phyloP scores from a whole-genome alignment of 1,140 invertebrate genomes.

The Mylabris phalerata region DNA sequence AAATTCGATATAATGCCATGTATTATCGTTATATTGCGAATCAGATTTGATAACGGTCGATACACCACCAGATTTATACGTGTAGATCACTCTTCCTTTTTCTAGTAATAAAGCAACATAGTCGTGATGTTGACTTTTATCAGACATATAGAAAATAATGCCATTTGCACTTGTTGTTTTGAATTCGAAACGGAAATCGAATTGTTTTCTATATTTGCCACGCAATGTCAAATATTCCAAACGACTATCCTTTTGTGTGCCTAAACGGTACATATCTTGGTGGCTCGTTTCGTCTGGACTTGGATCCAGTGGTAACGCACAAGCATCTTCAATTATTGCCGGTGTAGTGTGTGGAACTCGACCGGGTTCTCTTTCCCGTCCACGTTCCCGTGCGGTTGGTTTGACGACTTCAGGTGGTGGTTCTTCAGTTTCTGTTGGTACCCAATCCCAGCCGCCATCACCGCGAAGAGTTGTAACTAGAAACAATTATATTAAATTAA shows the following conservation, averaged over 20 bases:
- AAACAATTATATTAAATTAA: neutral
- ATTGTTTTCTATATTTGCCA: constrained; percentile 56
- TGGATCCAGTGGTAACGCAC: constrained; percentile 25
- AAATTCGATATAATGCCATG: constrained; percentile 77
- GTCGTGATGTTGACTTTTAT: constrained; percentile 47
- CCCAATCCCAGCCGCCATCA: constrained; percentile 29
- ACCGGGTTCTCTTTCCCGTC: constrained; percentile 1
- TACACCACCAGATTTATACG: constrained; percentile 68
- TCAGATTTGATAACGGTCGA: constrained; percentile 51
- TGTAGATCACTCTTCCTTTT: constrained; percentile 66
- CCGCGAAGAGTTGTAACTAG: constrained; percentile 24
- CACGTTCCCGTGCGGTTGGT: neutral
- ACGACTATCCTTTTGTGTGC: constrained; percentile 54
- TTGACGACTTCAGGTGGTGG: neutral
- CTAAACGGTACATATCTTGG: constrained; percentile 1
- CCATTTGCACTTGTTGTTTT: constrained; percentile 73
- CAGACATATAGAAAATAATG: constrained; percentile 73
- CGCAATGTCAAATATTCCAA: constrained; percentile 61
- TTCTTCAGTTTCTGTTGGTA: neutral
- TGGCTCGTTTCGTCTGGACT: constrained; percentile 8
- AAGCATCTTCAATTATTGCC: constrained; percentile 19
- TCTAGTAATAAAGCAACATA: constrained; percentile 76
- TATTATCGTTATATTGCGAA: constrained; percentile 65
- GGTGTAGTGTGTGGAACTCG: constrained; percentile 16
- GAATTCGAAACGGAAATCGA: constrained; percentile 74